These are phyloP conservation scores for Paralichthys olivaceus DNA, from an alignment of 2,113 vertebrate genomes.

Conservation along the genomic window DNA sequence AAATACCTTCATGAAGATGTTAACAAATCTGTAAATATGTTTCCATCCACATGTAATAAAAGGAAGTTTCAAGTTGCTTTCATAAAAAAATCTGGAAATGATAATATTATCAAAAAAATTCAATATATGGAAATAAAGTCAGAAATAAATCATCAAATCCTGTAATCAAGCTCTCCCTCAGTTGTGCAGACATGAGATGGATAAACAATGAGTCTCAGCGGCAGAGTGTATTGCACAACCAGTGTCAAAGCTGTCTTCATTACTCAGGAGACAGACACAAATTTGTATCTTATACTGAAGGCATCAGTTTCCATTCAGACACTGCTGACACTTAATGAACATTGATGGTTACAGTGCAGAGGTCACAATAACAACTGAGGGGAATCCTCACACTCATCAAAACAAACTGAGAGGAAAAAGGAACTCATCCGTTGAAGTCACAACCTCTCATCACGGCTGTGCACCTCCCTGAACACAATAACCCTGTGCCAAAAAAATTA, in stretches of 20 bases:
- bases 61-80: too few species aligned
- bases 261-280: conserved; percentile 15
- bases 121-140: too few species aligned
- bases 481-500: neutral
- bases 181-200: neutral
- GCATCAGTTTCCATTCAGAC: conserved; percentile 18
- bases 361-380: conserved; percentile 1
- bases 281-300: conserved; percentile 8
- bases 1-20: too few species aligned
- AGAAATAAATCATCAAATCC: neutral
- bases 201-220: neutral
- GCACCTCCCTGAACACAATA: neutral
- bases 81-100: too few species aligned
- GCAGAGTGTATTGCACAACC: conserved; percentile 4
- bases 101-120: too few species aligned
- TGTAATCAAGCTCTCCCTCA: neutral
- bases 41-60: too few species aligned
- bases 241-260: conserved; percentile 3
- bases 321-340: neutral
- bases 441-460: neutral
- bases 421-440: neutral
- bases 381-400: conserved; percentile 1
- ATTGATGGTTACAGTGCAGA: neutral
- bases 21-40: too few species aligned
- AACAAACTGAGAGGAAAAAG: neutral